Base-by-base conservation (phyloP, 30 jellyfish, hydroid and myxozoan genomes). In the Aurelia sp. region DNA sequence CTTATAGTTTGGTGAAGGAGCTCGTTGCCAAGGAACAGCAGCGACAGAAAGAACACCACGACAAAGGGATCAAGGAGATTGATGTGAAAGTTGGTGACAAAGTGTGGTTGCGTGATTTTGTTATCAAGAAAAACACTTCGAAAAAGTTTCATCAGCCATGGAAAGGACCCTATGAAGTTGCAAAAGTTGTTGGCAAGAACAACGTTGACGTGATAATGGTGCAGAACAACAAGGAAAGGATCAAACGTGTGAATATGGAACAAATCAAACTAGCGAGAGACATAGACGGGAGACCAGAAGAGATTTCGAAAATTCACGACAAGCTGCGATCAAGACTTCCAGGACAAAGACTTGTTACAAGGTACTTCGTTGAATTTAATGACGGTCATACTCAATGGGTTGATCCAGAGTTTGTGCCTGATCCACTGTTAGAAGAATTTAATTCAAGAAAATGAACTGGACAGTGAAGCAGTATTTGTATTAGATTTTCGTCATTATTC, bases 241-340 rank as follows among this genome's bases (percentile, higher is more conserved):
- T 52, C 41, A 81, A 69, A 53, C 27, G 64, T 65, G 84, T 66
- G 24, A 81, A 80, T 64, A 4, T 63, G 44, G 90, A 80, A 38
- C 88, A 78, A 0, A 59, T 61, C 30, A 78, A 78, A 65, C 12
- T 59, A 30, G 88, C 88, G 6, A 20, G 53, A 57, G 88, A 78
- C 33, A 78, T 4, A 7, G 79, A 74, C 17, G 88, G 82, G 9
- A 78, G 38, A n/a, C 82, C 88, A 38, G 88, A 78, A 38, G 83
- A 78, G 15, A 78, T 55, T 19, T 30, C 61, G 38, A 78, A 59
- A 64, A 80, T 76, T 5, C 55, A 76, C 21, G 87, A 76, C 44
- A 52, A 76, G 40, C 35, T 76, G 40, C 87, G 87, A 33, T 76
- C 87, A 8, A 76, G 82, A 57, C 87, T 76, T 76, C 90, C 90